These are phyloP conservation scores for Corynorhinus townsendii DNA, from an alignment of 2,113 vertebrate genomes.

Conservation along the genomic window DNA sequence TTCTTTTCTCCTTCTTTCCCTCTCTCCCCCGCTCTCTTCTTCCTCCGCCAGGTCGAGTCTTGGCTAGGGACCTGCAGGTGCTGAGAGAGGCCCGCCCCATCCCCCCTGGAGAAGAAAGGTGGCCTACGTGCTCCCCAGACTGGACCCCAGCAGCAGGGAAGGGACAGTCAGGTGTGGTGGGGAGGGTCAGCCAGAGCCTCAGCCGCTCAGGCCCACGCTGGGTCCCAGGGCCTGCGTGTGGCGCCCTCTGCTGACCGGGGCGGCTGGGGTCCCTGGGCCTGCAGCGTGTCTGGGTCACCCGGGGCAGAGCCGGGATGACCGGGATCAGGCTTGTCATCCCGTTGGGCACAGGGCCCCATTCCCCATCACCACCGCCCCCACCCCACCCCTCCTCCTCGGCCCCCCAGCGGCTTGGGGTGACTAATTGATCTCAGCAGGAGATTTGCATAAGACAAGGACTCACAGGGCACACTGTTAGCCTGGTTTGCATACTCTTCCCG, in stretches of 20 bases:
- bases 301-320: neutral
- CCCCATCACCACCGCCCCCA: neutral
- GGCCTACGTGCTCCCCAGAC: neutral
- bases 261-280: no score
- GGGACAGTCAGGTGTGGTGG: neutral
- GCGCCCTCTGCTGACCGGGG: slow-evolving; percentile 47
- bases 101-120: neutral
- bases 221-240: neutral
- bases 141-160: rapidly evolving
- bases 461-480: slow-evolving; percentile 71
- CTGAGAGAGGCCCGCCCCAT: neutral
- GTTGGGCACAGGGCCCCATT: neutral
- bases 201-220: rapidly evolving
- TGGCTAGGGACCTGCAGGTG: no score
- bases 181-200: rapidly evolving
- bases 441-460: slow-evolving; percentile 80
- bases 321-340: neutral
- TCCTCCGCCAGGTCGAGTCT: rapidly evolving
- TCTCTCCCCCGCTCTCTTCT: neutral
- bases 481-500: slow-evolving; percentile 80
- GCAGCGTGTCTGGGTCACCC: rapidly evolving
- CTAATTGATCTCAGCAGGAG: slow-evolving; percentile 71
- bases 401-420: neutral
- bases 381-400: neutral
- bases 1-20: rapidly evolving